phyloP scores from a whole-genome alignment of 2,888 invertebrate species.

The Chrysolina americana region DNA sequence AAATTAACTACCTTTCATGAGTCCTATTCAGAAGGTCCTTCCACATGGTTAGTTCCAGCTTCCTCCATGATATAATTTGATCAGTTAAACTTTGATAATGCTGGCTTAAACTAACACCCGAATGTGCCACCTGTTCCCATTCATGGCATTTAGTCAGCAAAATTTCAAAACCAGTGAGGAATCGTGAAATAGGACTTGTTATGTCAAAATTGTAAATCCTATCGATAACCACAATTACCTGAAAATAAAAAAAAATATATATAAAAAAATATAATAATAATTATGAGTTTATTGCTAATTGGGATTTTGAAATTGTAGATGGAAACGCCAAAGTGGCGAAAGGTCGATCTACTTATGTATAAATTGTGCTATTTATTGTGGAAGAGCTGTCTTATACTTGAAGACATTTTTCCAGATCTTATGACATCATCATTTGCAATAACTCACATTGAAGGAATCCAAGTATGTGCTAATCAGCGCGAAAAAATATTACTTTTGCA shows the following conservation, averaged over 20 bases:
- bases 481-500: too few relatives aligned
- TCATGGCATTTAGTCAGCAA: slow-evolving; percentile 87
- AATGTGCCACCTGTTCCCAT: slow-evolving; percentile 94
- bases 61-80: slow-evolving; percentile 92
- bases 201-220: slow-evolving; percentile 81
- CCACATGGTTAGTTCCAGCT: slow-evolving; percentile 91
- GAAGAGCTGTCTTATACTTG: too few relatives aligned
- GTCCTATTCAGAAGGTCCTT: slow-evolving; percentile 84
- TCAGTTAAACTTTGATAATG: slow-evolving; percentile 83
- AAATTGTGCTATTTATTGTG: too few relatives aligned
- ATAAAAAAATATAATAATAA: not conserved
- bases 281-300: too few relatives aligned
- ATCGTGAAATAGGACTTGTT: slow-evolving; percentile 87
- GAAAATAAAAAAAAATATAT: slow-evolving; percentile 36
- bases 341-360: too few relatives aligned
- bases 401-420: too few relatives aligned
- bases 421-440: too few relatives aligned
- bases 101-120: slow-evolving; percentile 84
- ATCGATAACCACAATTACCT: slow-evolving; percentile 79
- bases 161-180: slow-evolving; percentile 91
- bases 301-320: too few relatives aligned
- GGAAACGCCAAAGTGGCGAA: too few relatives aligned
- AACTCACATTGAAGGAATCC: too few relatives aligned
- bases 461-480: too few relatives aligned
- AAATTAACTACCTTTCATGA: slow-evolving; percentile 71